Percentiles rank a stretch among this genome's conserved stretches.
Conservation (phyloP, 2,888 invertebrate genomes). For the Alentia gelatinosa region DNA sequence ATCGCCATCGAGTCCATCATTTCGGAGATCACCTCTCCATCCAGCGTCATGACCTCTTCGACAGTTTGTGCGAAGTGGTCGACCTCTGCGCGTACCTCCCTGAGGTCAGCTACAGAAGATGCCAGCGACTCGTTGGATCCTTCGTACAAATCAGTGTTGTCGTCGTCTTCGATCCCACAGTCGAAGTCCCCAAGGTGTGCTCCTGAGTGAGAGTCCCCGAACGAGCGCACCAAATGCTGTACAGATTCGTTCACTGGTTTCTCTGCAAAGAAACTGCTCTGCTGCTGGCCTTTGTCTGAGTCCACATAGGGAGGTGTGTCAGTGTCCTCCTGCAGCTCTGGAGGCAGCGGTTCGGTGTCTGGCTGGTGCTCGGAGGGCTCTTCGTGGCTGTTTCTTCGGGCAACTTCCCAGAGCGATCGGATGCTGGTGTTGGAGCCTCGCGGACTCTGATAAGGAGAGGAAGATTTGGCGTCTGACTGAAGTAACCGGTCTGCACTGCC, state of each 20-base stretch:
- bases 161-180: background rate
- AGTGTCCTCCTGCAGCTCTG: background rate
- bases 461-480: background rate
- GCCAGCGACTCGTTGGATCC: conserved; percentile 61
- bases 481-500: conserved; percentile 55
- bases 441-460: background rate
- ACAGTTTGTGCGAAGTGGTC: conserved; percentile 41
- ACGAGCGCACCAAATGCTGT: background rate
- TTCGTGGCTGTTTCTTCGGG: background rate
- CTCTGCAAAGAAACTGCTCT: background rate
- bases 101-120: conserved; percentile 18
- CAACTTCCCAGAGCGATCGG: background rate
- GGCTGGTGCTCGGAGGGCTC: background rate
- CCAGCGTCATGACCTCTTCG: conserved; percentile 41
- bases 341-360: background rate
- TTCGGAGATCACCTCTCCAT: conserved; percentile 33
- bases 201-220: background rate
- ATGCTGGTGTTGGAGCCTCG: background rate
- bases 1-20: conserved; percentile 40
- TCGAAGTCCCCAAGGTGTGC: background rate
- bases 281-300: background rate
- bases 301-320: background rate
- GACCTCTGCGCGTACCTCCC: background rate
- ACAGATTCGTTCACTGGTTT: conserved; percentile 4
- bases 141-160: background rate